These are phyloP conservation scores for Circaetus cinerascens DNA, from an alignment of 2,113 vertebrate species.

Conservation along the genomic window DNA sequence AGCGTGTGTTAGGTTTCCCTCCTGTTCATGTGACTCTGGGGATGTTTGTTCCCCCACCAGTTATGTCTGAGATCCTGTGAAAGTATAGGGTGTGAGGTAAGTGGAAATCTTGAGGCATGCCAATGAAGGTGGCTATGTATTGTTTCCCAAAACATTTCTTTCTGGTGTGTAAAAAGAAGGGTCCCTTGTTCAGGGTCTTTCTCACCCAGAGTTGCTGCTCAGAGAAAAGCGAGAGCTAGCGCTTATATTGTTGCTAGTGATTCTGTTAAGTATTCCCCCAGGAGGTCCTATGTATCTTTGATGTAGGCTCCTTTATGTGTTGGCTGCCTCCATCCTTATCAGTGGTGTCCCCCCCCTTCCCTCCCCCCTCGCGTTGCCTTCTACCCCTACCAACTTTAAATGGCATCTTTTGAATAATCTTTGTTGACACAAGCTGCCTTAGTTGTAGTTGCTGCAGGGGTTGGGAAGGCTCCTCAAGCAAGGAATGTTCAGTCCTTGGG, in stretches of 20 bases:
- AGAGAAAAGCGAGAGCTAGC: not conserved
- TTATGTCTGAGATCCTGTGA: not conserved
- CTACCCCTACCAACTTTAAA: not conserved
- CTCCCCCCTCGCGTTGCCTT: not conserved
- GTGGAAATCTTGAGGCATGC: not conserved
- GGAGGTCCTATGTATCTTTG: not conserved
- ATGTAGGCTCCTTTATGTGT: not conserved
- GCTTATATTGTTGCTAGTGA: not conserved
- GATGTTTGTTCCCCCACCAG: not conserved
- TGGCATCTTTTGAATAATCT: not conserved
- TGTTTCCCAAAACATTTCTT: not conserved
- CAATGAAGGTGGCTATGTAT: not conserved
- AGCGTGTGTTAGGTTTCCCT: not conserved
- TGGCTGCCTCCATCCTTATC: not conserved
- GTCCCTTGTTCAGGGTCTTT: not conserved
- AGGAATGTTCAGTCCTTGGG: constrained; percentile 21
- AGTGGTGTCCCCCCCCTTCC: not conserved
- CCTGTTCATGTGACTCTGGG: not conserved
- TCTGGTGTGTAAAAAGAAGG: not conserved
- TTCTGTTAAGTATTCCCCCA: not conserved
- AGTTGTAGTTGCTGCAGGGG: not conserved
- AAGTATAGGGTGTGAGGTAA: not conserved
- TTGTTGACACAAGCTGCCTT: not conserved
- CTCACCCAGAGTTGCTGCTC: not conserved
- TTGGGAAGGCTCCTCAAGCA: constrained; percentile 37